Evolutionary conservation across 2,113 vertebrate genomes (phyloP).

Genomic region (Ptilonorhynchus violaceus): DNA sequence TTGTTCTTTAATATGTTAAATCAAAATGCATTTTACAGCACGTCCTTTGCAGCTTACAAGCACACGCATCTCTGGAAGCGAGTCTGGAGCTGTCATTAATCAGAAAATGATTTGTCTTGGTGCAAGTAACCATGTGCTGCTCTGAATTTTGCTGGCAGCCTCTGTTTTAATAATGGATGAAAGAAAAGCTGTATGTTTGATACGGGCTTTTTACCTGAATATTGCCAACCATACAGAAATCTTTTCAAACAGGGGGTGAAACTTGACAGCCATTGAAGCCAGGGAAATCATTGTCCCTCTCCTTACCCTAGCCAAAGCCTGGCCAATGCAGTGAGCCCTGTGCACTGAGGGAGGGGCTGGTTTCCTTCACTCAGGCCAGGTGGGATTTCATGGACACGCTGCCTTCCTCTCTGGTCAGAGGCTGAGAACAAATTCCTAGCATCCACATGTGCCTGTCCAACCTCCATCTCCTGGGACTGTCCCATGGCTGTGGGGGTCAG

Average conservation of each 20-base stretch:
- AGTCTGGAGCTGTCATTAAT: conserved; percentile 24
- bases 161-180: conserved; percentile 8
- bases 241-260: not conserved
- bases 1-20: not conserved
- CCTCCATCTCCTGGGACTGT: not conserved
- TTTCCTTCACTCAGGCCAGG: not conserved
- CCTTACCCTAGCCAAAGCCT: not conserved
- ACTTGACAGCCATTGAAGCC: not conserved
- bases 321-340: rapidly evolving
- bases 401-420: not conserved
- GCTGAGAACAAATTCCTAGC: rapidly evolving
- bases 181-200: not conserved
- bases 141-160: conserved; percentile 18
- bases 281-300: not conserved
- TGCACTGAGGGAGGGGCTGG: not conserved
- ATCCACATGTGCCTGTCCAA: not conserved
- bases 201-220: not conserved
- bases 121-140: not conserved
- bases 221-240: not conserved
- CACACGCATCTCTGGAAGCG: not conserved
- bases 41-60: not conserved
- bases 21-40: not conserved
- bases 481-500: not conserved
- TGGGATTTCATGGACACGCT: not conserved
- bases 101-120: conserved; percentile 17